Conservation (phyloP, 2,113 vertebrate species). For the Microtus richardsoni region DNA sequence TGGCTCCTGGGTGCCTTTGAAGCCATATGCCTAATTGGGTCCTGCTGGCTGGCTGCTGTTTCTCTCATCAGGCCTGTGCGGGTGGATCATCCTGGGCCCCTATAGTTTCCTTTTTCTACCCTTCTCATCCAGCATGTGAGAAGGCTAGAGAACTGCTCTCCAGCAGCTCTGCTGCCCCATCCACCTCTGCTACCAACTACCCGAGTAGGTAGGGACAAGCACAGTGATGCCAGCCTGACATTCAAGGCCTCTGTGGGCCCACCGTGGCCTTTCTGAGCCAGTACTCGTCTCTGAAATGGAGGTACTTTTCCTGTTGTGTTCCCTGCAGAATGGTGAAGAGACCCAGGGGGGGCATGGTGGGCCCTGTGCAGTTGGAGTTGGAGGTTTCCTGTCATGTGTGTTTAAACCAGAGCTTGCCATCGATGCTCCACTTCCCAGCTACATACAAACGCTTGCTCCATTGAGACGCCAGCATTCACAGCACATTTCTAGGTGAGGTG, state of each 20-base stretch:
- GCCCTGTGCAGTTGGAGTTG: not conserved
- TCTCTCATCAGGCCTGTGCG: not conserved
- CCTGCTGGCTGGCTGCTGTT: not conserved
- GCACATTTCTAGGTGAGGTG: conserved; percentile 53
- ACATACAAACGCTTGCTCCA: not conserved
- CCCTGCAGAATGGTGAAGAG: not conserved
- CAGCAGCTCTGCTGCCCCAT: rapidly evolving
- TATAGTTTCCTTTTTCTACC: too few species aligned
- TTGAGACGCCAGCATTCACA: conserved; percentile 19
- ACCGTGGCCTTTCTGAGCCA: not conserved
- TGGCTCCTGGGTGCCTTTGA: conserved; percentile 38
- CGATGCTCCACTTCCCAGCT: not conserved
- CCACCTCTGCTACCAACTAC: not conserved
- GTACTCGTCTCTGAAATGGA: not conserved
- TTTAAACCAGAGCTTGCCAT: not conserved
- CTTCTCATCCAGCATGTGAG: not conserved
- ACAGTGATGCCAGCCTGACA: not conserved
- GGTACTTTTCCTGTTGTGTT: not conserved
- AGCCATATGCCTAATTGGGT: conserved; percentile 39
- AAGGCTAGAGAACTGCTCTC: not conserved
- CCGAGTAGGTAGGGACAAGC: not conserved
- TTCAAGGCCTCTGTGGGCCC: not conserved
- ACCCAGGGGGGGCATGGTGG: not conserved
- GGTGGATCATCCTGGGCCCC: not conserved
- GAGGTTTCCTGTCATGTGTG: not conserved